Conservation (phyloP, 2,797 vertebrate genomes). For the Thalassophryne amazonica region DNA sequence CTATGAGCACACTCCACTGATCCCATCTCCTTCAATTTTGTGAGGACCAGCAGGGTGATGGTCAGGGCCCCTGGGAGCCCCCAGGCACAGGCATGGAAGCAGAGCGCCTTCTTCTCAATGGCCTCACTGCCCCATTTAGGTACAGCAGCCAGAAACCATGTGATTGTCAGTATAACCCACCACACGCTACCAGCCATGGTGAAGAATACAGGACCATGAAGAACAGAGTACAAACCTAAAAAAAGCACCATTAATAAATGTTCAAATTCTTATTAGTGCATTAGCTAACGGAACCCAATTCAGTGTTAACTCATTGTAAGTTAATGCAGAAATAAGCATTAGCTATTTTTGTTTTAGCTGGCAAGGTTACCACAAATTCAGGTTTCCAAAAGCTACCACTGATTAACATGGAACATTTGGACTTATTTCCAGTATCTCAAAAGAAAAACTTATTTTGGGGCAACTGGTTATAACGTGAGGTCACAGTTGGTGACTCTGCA, state of each 20-base stretch:
- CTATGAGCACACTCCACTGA: conserved; percentile 97
- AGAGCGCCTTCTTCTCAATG: conserved; percentile 96
- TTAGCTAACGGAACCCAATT: no score
- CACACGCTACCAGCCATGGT: conserved; percentile 97
- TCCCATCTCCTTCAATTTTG: conserved; percentile 97
- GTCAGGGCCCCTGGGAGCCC: conserved; percentile 93
- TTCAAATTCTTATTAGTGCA: neutral
- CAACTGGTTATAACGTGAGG: neutral
- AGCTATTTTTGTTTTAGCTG: no score
- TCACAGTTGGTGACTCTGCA: neutral
- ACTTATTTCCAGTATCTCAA: neutral
- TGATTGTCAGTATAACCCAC: conserved; percentile 99
- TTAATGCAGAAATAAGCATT: no score
- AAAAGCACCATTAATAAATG: neutral
- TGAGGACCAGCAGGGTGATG: conserved; percentile 91
- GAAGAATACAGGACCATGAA: conserved; percentile 98
- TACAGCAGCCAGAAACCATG: conserved; percentile 97
- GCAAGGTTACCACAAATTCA: no score
- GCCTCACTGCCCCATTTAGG: conserved; percentile 99
- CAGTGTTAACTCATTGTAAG: no score
- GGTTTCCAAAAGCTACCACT: no score
- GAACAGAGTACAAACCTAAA: conserved; percentile 88
- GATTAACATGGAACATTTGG: no score
- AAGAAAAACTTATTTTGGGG: neutral
- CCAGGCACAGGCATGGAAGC: conserved; percentile 96